Evolutionary conservation across 1,140 invertebrate genomes (phyloP).

Genomic region (Coelopa frigida): DNA sequence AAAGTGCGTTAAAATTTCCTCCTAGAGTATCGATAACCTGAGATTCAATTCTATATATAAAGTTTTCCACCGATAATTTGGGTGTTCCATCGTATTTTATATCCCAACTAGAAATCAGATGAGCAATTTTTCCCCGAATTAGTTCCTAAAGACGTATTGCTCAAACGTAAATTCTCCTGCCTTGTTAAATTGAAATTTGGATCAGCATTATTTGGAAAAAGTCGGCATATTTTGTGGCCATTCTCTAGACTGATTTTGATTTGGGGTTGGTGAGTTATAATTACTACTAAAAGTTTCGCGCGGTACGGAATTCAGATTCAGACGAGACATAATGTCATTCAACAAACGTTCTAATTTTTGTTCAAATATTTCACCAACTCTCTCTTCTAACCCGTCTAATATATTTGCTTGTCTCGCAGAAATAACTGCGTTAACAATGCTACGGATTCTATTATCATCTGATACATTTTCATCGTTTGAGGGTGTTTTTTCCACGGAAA

Average conservation of each 20-base stretch:
- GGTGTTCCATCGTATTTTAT: neutral
- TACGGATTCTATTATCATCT: neutral
- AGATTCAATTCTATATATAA: slow-evolving; percentile 4
- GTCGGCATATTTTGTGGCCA: neutral
- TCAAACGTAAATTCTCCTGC: neutral
- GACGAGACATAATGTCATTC: neutral
- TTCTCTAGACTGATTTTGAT: too few species aligned
- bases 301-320: neutral
- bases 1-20: neutral
- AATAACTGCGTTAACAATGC: neutral
- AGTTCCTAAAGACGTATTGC: neutral
- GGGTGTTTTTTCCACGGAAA: neutral
- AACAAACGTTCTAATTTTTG: neutral
- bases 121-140: neutral
- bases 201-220: neutral
- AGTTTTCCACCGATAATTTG: slow-evolving; percentile 1
- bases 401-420: neutral
- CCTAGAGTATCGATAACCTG: neutral
- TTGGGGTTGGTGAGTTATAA: neutral
- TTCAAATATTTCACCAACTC: neutral
- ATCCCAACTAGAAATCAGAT: neutral
- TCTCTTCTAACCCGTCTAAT: neutral
- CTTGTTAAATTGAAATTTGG: neutral
- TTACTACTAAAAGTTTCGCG: neutral
- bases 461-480: neutral